phyloP scores from a whole-genome alignment of 35 echinoderm and acorn worm species.

The Apostichopus californicus region DNA sequence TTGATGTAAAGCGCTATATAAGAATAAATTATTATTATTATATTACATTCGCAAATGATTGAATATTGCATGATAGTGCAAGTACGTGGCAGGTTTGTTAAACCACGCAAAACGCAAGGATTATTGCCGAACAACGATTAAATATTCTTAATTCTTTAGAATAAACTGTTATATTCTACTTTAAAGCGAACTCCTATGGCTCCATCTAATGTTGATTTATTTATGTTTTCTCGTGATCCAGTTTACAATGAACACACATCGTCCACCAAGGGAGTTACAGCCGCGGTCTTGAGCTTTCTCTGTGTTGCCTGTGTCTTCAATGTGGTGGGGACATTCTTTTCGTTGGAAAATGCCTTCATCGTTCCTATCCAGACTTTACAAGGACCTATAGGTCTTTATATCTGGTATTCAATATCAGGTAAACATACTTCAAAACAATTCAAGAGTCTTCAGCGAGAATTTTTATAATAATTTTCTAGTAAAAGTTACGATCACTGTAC shows the following conservation, averaged over 20 bases:
- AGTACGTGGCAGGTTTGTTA: too few relatives aligned
- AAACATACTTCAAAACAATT: neutral
- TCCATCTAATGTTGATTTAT: neutral
- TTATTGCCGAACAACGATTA: too few relatives aligned
- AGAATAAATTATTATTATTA: too few relatives aligned
- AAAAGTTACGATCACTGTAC: too few relatives aligned
- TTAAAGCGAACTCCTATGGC: neutral
- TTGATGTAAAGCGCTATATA: too few relatives aligned
- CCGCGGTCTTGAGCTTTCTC: neutral
- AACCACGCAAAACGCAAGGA: too few relatives aligned
- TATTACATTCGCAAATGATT: too few relatives aligned
- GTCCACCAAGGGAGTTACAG: neutral
- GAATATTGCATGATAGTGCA: too few relatives aligned
- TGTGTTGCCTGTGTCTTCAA: constrained; percentile 28
- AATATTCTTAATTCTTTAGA: too few relatives aligned
- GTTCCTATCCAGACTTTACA: constrained; percentile 17
- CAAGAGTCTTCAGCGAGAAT: too few relatives aligned
- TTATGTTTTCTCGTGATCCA: neutral
- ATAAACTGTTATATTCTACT: too few relatives aligned
- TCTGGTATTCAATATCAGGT: constrained; percentile 24
- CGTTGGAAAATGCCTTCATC: constrained; percentile 32
- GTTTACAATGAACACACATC: neutral
- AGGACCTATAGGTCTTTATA: constrained; percentile 22
- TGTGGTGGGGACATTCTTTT: constrained; percentile 9
- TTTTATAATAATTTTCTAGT: too few relatives aligned